These are phyloP conservation scores for Protosalanx chinensis DNA, from an alignment of 2,797 vertebrate species.

Conservation along the genomic window DNA sequence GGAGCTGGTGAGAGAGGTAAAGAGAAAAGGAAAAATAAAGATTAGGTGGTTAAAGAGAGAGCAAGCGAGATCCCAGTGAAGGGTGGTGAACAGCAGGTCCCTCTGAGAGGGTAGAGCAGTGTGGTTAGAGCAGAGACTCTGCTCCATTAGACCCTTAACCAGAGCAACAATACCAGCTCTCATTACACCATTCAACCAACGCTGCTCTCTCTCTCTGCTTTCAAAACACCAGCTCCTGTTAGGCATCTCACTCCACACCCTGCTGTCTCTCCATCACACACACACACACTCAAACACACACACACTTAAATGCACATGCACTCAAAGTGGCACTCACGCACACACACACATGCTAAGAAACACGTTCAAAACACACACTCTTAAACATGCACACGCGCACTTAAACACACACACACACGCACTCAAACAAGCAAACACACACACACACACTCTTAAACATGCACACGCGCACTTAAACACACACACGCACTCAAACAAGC, in stretches of 20 bases:
- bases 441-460: neutral
- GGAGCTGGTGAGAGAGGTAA: conserved; percentile 27
- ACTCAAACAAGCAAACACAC: neutral
- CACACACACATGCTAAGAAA: too few species aligned
- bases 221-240: conserved; percentile 11
- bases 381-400: neutral
- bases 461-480: neutral
- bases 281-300: too few species aligned
- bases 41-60: too few species aligned
- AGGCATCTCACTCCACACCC: conserved; percentile 3
- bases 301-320: too few species aligned
- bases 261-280: too few species aligned
- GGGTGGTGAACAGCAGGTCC: conserved; percentile 8
- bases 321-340: too few species aligned
- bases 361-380: too few species aligned
- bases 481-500: neutral
- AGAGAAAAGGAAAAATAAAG: too few species aligned
- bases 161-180: conserved; percentile 9
- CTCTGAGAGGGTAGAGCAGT: conserved; percentile 19
- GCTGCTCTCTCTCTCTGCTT: conserved; percentile 7
- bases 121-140: conserved; percentile 12
- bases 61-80: too few species aligned
- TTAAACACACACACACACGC: neutral
- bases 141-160: conserved; percentile 40
- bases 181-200: conserved; percentile 32